Conservation (phyloP, 1,140 invertebrate species). For the Halesus radiatus region DNA sequence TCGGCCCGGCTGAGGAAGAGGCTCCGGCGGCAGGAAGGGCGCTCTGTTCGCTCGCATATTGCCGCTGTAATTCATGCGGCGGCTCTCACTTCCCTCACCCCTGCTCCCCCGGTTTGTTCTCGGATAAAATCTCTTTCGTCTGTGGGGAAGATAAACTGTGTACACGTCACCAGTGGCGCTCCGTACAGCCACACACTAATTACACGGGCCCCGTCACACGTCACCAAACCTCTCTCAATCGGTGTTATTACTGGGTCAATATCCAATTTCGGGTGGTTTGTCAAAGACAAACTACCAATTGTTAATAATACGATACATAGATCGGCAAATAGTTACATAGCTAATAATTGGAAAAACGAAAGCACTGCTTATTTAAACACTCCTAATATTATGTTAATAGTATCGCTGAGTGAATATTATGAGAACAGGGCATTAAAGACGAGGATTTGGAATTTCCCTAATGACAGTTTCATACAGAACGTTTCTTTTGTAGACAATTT, state of each 20-base stretch:
- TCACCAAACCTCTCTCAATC: too few relatives aligned
- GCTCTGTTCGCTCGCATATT: constrained; percentile 37
- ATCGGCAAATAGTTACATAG: too few relatives aligned
- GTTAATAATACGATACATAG: too few relatives aligned
- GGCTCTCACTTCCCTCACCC: background rate
- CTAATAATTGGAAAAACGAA: too few relatives aligned
- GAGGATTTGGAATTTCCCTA: constrained; percentile 12
- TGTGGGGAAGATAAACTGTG: constrained; percentile 19
- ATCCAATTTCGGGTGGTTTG: too few relatives aligned
- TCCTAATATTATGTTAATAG: too few relatives aligned
- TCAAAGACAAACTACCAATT: too few relatives aligned
- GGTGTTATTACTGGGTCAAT: too few relatives aligned
- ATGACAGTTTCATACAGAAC: constrained; percentile 11
- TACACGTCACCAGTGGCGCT: background rate
- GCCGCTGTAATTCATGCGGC: constrained; percentile 36
- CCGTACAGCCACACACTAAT: constrained; percentile 33
- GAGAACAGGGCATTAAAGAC: background rate
- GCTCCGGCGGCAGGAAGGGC: constrained; percentile 29
- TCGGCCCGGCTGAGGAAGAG: constrained; percentile 16
- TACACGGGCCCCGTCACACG: background rate
- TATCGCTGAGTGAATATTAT: too few relatives aligned
- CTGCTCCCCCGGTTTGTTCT: background rate
- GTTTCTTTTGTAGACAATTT: constrained; percentile 19
- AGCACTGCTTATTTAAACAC: too few relatives aligned
- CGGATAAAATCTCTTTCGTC: constrained; percentile 19